phyloP scores from a whole-genome alignment of 2,797 vertebrate species.

The Silurus lanzhouensis region DNA sequence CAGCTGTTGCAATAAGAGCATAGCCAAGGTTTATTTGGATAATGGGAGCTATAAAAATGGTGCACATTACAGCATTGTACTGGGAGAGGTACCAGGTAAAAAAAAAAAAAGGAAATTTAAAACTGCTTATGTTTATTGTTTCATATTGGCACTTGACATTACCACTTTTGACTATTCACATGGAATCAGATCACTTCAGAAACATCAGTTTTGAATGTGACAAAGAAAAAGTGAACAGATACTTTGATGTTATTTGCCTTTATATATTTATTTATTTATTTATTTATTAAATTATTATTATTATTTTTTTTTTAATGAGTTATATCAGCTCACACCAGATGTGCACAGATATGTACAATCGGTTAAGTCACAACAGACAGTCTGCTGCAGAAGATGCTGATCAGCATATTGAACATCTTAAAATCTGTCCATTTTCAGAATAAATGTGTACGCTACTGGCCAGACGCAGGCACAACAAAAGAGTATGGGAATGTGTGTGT shows the following conservation, averaged over 20 bases:
- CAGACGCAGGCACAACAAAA: conserved; percentile 72
- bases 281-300: too few species aligned
- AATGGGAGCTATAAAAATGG: conserved; percentile 1
- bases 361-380: background rate
- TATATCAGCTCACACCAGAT: too few species aligned
- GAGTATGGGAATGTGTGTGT: conserved; percentile 78
- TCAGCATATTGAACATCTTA: too few species aligned
- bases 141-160: background rate
- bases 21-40: conserved; percentile 21
- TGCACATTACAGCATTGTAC: conserved; percentile 1
- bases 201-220: background rate
- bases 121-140: background rate
- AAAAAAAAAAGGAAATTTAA: background rate
- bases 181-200: background rate
- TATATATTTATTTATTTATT: too few species aligned
- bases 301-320: background rate
- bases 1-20: conserved; percentile 22
- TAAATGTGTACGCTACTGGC: conserved; percentile 88
- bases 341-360: background rate
- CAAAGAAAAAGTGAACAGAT: background rate
- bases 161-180: background rate
- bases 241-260: background rate
- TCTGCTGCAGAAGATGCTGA: background rate
- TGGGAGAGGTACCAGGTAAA: background rate
- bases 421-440: conserved; percentile 70